A percentile compares a stretch with the other conserved stretches of the same genome.
Evolutionary conservation across 2,113 vertebrate genomes (phyloP).

Genomic region (Oryzias javanicus): DNA sequence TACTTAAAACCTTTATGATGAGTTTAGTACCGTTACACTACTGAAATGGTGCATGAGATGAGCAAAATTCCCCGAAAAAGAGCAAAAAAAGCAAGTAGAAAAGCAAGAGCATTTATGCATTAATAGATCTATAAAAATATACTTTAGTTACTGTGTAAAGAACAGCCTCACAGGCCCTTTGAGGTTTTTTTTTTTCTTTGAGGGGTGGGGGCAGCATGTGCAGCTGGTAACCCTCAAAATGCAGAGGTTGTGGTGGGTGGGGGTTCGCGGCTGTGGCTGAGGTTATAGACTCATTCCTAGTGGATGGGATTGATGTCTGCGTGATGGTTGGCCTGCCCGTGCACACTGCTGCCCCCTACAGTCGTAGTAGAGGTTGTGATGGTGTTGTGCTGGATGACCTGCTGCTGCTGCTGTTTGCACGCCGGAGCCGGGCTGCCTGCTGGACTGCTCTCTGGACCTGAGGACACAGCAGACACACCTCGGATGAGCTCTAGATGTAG

Average conservation of each 20-base stretch:
- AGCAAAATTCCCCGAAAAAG: slow-evolving; percentile 84
- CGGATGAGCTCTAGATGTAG: slow-evolving; percentile 4
- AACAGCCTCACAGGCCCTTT: slow-evolving; percentile 84
- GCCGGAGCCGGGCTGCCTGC: slow-evolving; percentile 87
- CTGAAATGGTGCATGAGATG: slow-evolving; percentile 83
- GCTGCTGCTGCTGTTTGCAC: slow-evolving; percentile 96
- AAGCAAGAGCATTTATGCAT: slow-evolving; percentile 46
- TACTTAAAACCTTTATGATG: slow-evolving; percentile 30
- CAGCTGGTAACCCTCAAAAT: slow-evolving; percentile 50
- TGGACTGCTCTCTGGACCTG: slow-evolving; percentile 97
- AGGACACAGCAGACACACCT: slow-evolving; percentile 49
- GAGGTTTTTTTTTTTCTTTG: slow-evolving; percentile 67
- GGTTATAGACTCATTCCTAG: slow-evolving; percentile 76
- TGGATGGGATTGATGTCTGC: slow-evolving; percentile 98
- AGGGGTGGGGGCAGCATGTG: slow-evolving; percentile 47
- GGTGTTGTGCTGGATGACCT: slow-evolving; percentile 99
- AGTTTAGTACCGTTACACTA: slow-evolving; percentile 84
- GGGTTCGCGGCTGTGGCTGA: slow-evolving; percentile 21
- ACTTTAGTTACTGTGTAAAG: slow-evolving; percentile 79
- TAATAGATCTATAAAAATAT: slow-evolving; percentile 86
- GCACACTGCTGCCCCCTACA: slow-evolving; percentile 88
- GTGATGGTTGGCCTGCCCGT: slow-evolving; percentile 92
- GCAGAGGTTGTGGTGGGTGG: slow-evolving; percentile 20
- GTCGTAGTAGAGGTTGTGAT: slow-evolving; percentile 94
- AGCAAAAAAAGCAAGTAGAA: slow-evolving; percentile 45